phyloP scores from a whole-genome alignment of 2,797 vertebrate genomes.

The Acrocephalus scirpaceus region DNA sequence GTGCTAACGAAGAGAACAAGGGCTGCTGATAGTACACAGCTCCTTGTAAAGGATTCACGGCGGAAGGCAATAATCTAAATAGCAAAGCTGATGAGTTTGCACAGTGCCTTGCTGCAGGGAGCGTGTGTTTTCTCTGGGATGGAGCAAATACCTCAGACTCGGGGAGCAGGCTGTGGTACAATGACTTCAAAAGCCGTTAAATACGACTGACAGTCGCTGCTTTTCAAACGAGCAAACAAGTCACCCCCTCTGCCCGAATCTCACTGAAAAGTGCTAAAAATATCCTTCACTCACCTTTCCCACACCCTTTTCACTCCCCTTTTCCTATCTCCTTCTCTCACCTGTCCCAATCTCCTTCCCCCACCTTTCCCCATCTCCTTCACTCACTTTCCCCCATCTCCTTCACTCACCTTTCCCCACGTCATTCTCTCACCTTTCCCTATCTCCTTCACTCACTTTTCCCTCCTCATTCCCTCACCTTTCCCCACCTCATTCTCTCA shows the following conservation, averaged over 20 bases:
- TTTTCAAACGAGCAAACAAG: not conserved
- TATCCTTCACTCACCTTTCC: not conserved
- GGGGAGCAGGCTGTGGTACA: not conserved
- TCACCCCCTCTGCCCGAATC: not conserved
- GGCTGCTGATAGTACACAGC: not conserved
- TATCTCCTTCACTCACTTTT: too few species aligned
- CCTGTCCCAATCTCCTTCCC: not conserved
- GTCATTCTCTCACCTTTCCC: not conserved
- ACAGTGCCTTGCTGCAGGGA: not conserved
- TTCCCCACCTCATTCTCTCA: not conserved
- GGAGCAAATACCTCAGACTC: not conserved
- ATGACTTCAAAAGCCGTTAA: not conserved
- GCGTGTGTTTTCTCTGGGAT: accelerated
- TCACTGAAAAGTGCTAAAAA: not conserved
- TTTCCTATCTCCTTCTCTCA: too few species aligned
- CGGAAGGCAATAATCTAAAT: not conserved
- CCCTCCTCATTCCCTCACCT: not conserved
- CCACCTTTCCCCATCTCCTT: not conserved
- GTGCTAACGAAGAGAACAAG: constrained; percentile 13
- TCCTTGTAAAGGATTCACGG: not conserved
- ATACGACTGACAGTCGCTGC: not conserved
- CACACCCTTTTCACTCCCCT: too few species aligned
- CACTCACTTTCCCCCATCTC: not conserved
- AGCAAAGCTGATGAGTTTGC: constrained; percentile 26
- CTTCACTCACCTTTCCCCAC: not conserved